Conservation (phyloP, 2,797 vertebrate species). For the Scyliorhinus canicula region DNA sequence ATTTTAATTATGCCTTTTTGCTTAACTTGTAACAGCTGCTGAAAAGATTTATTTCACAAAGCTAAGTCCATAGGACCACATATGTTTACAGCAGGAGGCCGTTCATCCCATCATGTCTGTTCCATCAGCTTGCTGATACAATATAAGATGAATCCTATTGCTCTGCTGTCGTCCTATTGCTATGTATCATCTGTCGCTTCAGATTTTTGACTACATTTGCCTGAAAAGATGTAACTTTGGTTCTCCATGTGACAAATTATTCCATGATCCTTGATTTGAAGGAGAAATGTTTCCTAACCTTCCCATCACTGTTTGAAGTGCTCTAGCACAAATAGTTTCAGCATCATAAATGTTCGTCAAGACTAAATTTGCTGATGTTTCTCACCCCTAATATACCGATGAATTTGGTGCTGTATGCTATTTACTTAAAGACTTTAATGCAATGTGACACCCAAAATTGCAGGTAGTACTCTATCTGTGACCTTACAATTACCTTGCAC, state of each 20-base stretch:
- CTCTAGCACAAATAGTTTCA: neutral
- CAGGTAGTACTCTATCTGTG: neutral
- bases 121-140: neutral
- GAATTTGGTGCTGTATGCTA: neutral
- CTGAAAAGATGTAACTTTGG: neutral
- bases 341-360: neutral
- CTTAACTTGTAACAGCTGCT: conserved; percentile 8
- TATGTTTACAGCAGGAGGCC: neutral
- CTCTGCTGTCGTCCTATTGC: neutral
- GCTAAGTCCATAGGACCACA: too few relatives aligned
- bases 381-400: neutral
- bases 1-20: conserved; percentile 14
- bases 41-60: neutral
- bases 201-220: neutral
- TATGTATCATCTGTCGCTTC: neutral
- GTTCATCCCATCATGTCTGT: neutral
- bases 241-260: neutral
- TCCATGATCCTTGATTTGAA: neutral
- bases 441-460: neutral
- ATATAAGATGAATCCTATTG: neutral
- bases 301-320: neutral
- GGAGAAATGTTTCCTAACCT: neutral
- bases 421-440: neutral
- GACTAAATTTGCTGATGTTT: neutral
- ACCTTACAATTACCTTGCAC: neutral